phyloP scores from a whole-genome alignment of 2,888 invertebrate genomes.

The Proisotoma minuta region DNA sequence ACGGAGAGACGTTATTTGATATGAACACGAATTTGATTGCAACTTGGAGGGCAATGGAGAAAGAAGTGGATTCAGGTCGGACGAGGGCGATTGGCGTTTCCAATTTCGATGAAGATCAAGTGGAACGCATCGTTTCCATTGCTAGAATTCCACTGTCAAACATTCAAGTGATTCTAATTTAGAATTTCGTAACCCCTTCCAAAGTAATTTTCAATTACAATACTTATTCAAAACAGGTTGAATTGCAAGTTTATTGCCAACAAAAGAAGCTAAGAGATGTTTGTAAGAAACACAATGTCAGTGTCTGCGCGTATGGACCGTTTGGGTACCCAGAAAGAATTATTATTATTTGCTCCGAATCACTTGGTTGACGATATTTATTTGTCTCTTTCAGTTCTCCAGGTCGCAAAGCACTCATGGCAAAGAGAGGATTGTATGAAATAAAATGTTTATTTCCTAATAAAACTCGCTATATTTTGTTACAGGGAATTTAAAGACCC shows the following conservation, averaged over 20 bases:
- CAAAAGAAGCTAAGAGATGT: conserved; percentile 28
- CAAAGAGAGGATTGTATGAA: conserved; percentile 31
- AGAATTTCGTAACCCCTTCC: neutral
- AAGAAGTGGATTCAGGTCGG: conserved; percentile 64
- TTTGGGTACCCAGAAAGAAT: conserved; percentile 33
- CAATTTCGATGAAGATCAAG: conserved; percentile 72
- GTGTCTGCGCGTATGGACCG: conserved; percentile 23
- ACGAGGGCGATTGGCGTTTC: conserved; percentile 77
- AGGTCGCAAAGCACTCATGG: conserved; percentile 53
- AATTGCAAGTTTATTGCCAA: conserved; percentile 40
- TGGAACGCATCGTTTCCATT: conserved; percentile 61
- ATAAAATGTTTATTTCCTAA: conserved; percentile 4
- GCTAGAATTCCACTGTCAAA: conserved; percentile 62
- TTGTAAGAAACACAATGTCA: conserved; percentile 32
- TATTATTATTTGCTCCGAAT: too few species aligned
- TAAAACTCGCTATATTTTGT: neutral
- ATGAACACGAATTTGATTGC: conserved; percentile 59
- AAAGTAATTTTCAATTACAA: too few species aligned
- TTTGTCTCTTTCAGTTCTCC: conserved; percentile 53
- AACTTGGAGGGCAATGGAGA: conserved; percentile 66
- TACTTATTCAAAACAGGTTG: conserved; percentile 23
- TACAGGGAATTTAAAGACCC: conserved; percentile 28
- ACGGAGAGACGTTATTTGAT: conserved; percentile 56
- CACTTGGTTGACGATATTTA: too few species aligned
- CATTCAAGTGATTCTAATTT: conserved; percentile 51